A percentile compares a stretch with the other conserved stretches of the same genome.
These are phyloP conservation scores for Blastobasis adustella DNA, from an alignment of 2,888 invertebrate genomes.

Conservation along the genomic window DNA sequence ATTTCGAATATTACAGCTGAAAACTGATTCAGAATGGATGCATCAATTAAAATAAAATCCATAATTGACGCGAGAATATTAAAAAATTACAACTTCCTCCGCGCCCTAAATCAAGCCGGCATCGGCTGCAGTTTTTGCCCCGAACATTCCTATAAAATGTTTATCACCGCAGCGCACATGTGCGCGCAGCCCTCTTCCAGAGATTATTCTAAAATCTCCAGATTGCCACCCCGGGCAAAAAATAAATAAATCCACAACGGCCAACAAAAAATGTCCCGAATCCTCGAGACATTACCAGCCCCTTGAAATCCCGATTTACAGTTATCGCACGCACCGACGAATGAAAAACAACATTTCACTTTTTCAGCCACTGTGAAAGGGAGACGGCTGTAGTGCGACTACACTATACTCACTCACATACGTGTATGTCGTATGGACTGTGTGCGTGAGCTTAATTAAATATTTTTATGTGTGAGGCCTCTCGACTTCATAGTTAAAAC, in stretches of 20 bases:
- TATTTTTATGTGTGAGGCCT: conserved; percentile 6
- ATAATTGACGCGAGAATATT: conserved; percentile 10
- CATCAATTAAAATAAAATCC: not conserved
- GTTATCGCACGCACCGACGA: conserved; percentile 38
- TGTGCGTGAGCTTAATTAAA: conserved; percentile 13
- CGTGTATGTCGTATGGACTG: not conserved
- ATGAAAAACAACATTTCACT: conserved; percentile 24
- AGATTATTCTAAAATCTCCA: conserved; percentile 72
- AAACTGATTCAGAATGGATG: too few relatives aligned
- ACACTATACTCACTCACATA: too few relatives aligned
- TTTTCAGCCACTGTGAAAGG: conserved; percentile 20
- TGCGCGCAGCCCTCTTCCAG: conserved; percentile 56
- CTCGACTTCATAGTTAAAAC: not conserved
- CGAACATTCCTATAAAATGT: conserved; percentile 73
- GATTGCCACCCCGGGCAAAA: conserved; percentile 73
- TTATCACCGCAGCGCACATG: conserved; percentile 68
- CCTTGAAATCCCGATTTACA: conserved; percentile 61
- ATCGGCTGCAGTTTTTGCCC: conserved; percentile 69
- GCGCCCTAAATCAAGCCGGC: conserved; percentile 56
- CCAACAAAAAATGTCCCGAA: conserved; percentile 63
- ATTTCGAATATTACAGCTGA: too few relatives aligned
- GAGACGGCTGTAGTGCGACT: conserved; percentile 4
- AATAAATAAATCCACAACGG: conserved; percentile 66
- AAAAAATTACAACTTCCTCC: conserved; percentile 65
- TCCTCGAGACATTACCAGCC: conserved; percentile 58